phyloP scores from a whole-genome alignment of 1,140 invertebrate genomes.

The Musca vetustissima region DNA sequence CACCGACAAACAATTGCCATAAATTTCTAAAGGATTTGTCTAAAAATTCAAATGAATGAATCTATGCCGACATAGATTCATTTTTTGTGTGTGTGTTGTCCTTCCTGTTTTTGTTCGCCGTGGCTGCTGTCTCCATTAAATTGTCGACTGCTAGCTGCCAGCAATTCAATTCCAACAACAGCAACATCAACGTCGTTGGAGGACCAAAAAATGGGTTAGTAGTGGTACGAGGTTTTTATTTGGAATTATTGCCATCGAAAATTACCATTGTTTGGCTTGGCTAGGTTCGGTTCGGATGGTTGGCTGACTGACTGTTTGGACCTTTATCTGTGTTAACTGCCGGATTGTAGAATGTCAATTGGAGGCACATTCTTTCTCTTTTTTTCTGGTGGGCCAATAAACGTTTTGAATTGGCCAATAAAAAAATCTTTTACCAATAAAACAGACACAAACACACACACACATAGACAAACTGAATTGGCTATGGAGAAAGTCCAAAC shows the following conservation, averaged over 20 bases:
- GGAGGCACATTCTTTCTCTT: slow-evolving; percentile 10
- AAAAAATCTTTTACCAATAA: slow-evolving; percentile 10
- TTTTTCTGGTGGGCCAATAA: slow-evolving; percentile 23
- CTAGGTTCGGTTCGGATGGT: not conserved
- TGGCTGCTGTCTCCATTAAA: not conserved
- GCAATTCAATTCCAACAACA: too few species aligned
- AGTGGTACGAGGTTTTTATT: slow-evolving; percentile 1
- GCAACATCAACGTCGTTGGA: too few species aligned
- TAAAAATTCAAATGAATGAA: not conserved
- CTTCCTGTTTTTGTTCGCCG: too few species aligned
- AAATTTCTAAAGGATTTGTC: slow-evolving; percentile 5
- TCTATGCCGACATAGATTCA: not conserved
- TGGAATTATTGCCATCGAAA: too few species aligned
- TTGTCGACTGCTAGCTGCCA: not conserved
- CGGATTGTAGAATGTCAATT: slow-evolving; percentile 17
- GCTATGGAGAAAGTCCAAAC: too few species aligned
- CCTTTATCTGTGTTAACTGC: slow-evolving; percentile 11
- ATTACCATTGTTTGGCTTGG: not conserved
- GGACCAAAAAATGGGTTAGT: not conserved
- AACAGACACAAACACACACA: not conserved
- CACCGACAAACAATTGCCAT: not conserved
- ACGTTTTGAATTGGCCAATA: slow-evolving; percentile 20
- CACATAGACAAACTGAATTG: not conserved
- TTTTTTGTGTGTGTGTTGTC: too few species aligned
- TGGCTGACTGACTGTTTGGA: not conserved